These are phyloP conservation scores for Planococcus citri DNA, from an alignment of 1,140 invertebrate genomes.

Conservation along the genomic window DNA sequence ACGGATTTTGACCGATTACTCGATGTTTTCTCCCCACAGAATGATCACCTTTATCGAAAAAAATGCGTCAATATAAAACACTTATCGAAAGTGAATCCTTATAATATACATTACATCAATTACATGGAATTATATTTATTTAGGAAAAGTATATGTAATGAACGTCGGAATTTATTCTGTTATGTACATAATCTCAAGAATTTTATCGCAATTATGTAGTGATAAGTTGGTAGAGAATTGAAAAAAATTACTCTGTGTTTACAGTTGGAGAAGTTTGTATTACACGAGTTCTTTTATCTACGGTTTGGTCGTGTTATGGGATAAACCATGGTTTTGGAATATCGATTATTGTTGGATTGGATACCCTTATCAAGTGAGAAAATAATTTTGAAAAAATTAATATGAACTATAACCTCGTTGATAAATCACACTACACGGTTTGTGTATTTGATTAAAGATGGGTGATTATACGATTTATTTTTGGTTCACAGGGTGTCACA, in stretches of 20 bases:
- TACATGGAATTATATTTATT: neutral
- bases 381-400: neutral
- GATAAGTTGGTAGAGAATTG: too few species aligned
- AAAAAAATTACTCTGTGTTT: too few species aligned
- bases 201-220: too few species aligned
- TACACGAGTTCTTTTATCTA: constrained; percentile 72
- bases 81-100: neutral
- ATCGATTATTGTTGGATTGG: constrained; percentile 82
- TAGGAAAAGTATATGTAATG: too few species aligned
- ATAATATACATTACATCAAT: neutral
- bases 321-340: constrained; percentile 90
- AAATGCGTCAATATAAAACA: neutral
- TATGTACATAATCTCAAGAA: too few species aligned
- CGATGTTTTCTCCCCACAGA: neutral
- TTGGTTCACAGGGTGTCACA: constrained; percentile 44
- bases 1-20: neutral
- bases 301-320: constrained; percentile 72
- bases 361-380: constrained; percentile 48
- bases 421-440: neutral
- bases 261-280: constrained; percentile 75
- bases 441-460: neutral
- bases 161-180: too few species aligned
- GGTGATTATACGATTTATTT: constrained; percentile 14
- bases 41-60: neutral
- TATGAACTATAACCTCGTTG: neutral